Percentiles rank a stretch among this genome's conserved stretches.
These are phyloP conservation scores for Gobio occitaniae DNA, from an alignment of 2,797 vertebrate genomes.

Conservation along the genomic window DNA sequence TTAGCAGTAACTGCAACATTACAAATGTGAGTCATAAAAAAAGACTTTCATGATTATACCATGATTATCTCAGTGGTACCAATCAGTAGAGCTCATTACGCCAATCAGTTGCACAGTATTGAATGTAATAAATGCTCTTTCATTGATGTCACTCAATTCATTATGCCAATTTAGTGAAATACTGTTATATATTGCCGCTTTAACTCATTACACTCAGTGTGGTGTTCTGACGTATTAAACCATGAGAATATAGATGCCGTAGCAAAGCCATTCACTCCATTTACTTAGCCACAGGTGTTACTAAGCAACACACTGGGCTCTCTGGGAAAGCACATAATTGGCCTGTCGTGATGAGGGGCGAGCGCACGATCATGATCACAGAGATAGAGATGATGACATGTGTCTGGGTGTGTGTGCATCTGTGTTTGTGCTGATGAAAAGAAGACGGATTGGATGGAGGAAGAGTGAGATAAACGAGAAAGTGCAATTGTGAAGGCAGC, in stretches of 20 bases:
- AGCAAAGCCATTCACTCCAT: slow-evolving; percentile 54
- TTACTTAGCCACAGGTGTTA: slow-evolving; percentile 81
- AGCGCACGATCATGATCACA: slow-evolving; percentile 74
- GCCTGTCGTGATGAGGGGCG: slow-evolving; percentile 72
- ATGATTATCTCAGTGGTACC: slow-evolving; percentile 20
- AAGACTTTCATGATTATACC: not conserved
- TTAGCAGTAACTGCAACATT: not conserved
- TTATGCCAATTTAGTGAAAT: slow-evolving; percentile 7
- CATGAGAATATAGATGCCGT: slow-evolving; percentile 38
- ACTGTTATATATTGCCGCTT: not conserved
- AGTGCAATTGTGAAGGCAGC: slow-evolving; percentile 41
- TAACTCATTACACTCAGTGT: slow-evolving; percentile 7
- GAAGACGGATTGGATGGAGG: slow-evolving; percentile 16
- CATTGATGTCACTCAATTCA: slow-evolving; percentile 28
- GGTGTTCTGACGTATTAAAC: slow-evolving; percentile 2
- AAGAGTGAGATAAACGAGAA: slow-evolving; percentile 33
- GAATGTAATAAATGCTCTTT: slow-evolving; percentile 21
- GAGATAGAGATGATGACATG: slow-evolving; percentile 55
- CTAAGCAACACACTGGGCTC: slow-evolving; percentile 82
- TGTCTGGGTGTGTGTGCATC: slow-evolving; percentile 45
- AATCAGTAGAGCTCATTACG: slow-evolving; percentile 32
- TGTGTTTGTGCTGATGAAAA: slow-evolving; percentile 48
- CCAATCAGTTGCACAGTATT: slow-evolving; percentile 2
- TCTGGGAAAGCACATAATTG: slow-evolving; percentile 74
- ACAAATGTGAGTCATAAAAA: not conserved